Evolutionary conservation across 53 echinoderm and acorn worm genomes (phyloP).

Genomic region (Temnopleurus reevesii): DNA sequence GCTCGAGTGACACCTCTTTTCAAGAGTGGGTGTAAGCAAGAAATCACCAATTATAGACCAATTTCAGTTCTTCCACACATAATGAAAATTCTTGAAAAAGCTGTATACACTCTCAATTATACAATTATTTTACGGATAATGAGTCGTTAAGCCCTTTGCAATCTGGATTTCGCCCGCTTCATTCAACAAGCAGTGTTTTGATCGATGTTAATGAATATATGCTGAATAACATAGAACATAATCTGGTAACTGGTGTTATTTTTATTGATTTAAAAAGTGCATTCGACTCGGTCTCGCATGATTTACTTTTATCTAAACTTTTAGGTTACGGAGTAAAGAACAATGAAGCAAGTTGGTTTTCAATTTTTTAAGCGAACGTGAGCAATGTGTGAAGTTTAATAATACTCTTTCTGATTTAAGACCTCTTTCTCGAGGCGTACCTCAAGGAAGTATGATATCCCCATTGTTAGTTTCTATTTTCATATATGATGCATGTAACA

Average conservation of each 20-base stretch:
- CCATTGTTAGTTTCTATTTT: neutral
- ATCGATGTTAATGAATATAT: neutral
- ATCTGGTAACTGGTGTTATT: neutral
- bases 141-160: neutral
- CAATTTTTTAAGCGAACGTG: too few relatives aligned
- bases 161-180: neutral
- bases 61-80: neutral
- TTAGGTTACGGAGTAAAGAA: too few relatives aligned
- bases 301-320: too few relatives aligned
- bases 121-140: neutral
- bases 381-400: too few relatives aligned
- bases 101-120: constrained; percentile 1
- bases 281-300: neutral
- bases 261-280: constrained; percentile 5
- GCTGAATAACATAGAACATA: neutral
- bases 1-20: neutral
- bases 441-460: neutral
- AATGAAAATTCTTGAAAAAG: neutral
- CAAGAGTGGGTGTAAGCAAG: constrained; percentile 8
- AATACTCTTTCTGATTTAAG: too few relatives aligned
- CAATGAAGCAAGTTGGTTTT: too few relatives aligned
- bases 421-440: too few relatives aligned
- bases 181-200: neutral
- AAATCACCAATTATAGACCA: neutral
- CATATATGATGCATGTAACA: neutral